phyloP scores from a whole-genome alignment of 2,888 invertebrate genomes.

The Aphelenchoides bicaudatus region DNA sequence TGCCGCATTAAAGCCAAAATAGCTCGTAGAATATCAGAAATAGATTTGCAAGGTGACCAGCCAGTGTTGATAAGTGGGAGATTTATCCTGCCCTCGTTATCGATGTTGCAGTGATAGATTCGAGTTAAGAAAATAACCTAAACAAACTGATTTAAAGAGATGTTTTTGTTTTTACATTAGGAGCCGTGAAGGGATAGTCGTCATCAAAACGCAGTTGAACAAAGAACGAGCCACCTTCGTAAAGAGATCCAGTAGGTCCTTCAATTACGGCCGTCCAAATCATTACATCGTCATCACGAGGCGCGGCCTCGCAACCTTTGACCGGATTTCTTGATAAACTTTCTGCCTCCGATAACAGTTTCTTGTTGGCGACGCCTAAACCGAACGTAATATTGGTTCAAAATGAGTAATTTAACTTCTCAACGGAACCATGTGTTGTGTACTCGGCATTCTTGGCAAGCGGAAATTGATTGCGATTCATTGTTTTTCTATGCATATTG shows the following conservation, averaged over 20 bases:
- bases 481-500: too few species aligned
- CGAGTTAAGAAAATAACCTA: slow-evolving; percentile 78
- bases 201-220: slow-evolving; percentile 93
- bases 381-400: too few species aligned
- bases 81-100: slow-evolving; percentile 96
- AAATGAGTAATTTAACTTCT: too few species aligned
- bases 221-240: slow-evolving; percentile 97
- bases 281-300: slow-evolving; percentile 86
- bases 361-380: slow-evolving; percentile 22
- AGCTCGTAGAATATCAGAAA: slow-evolving; percentile 92
- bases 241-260: slow-evolving; percentile 92
- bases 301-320: slow-evolving; percentile 29
- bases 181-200: slow-evolving; percentile 96
- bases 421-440: too few species aligned
- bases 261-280: slow-evolving; percentile 95
- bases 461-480: too few species aligned
- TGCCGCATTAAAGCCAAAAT: slow-evolving; percentile 96
- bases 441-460: too few species aligned
- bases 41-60: slow-evolving; percentile 97
- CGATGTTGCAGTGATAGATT: slow-evolving; percentile 99
- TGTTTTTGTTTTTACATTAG: slow-evolving; percentile 71
- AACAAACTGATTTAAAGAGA: slow-evolving; percentile 10
- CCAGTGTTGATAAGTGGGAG: slow-evolving; percentile 95
- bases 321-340: slow-evolving; percentile 17
- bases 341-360: slow-evolving; percentile 21